These are phyloP conservation scores for Colistium nudipinnis DNA, from an alignment of 2,113 vertebrate species.

Conservation along the genomic window DNA sequence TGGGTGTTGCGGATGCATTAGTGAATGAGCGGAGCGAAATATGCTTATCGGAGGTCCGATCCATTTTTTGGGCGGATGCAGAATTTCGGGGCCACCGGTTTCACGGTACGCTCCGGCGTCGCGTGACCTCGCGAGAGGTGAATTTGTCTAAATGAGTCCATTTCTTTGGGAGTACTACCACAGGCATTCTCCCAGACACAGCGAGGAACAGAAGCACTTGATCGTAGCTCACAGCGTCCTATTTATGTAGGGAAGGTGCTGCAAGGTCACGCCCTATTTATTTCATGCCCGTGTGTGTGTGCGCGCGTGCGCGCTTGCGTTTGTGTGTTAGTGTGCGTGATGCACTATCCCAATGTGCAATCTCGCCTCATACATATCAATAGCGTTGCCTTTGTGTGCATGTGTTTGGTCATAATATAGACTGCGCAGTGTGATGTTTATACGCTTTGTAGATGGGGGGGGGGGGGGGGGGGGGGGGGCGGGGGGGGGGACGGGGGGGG, in stretches of 20 bases:
- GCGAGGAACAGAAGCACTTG: constrained; percentile 4
- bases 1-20: constrained; percentile 52
- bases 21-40: constrained; percentile 32
- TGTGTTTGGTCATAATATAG: constrained; percentile 22
- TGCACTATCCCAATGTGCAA: constrained; percentile 30
- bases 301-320: not conserved
- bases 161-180: constrained; percentile 19
- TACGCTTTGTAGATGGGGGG: constrained; percentile 2
- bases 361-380: constrained; percentile 41
- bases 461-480: not conserved
- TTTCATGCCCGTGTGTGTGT: not conserved
- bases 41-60: constrained; percentile 35
- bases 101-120: not conserved
- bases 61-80: constrained; percentile 20
- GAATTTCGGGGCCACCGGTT: not conserved
- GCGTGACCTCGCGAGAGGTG: not conserved
- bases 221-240: constrained; percentile 9
- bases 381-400: constrained; percentile 17
- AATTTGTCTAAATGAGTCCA: constrained; percentile 11
- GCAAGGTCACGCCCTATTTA: constrained; percentile 62
- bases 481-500: not conserved
- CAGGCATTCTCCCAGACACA: not conserved
- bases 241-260: constrained; percentile 32
- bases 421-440: constrained; percentile 22
- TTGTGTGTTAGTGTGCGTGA: not conserved